Evolutionary conservation across 2,888 invertebrate species (phyloP).

Genomic region (Apoderus coryli): DNA sequence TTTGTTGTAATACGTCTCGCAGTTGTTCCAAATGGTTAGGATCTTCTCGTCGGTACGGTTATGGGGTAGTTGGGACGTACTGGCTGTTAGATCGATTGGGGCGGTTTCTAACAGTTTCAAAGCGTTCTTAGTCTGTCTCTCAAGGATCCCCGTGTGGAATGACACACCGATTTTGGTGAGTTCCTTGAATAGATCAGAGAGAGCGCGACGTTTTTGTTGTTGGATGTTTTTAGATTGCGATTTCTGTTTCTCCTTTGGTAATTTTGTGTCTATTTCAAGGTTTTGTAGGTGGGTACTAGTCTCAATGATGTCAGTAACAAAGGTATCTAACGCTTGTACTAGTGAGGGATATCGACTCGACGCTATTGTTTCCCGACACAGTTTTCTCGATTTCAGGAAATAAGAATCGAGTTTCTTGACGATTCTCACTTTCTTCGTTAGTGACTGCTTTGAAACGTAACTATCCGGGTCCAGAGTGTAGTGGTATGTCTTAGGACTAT

Average conservation of each 20-base stretch:
- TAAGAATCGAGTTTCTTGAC: conserved; percentile 21
- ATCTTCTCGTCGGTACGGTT: conserved; percentile 34
- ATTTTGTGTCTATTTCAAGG: conserved; percentile 43
- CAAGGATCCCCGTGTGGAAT: conserved; percentile 62
- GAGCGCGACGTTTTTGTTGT: conserved; percentile 70
- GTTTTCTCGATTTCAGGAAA: conserved; percentile 44
- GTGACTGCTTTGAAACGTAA: conserved; percentile 24
- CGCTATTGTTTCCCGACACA: conserved; percentile 48
- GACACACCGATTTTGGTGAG: conserved; percentile 63
- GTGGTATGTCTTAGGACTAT: conserved; percentile 33
- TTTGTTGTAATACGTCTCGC: conserved; percentile 60
- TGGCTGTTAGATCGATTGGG: conserved; percentile 53
- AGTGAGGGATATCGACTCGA: conserved; percentile 43
- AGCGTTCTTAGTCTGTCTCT: conserved; percentile 37
- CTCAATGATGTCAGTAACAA: conserved; percentile 50
- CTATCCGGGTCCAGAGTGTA: conserved; percentile 32
- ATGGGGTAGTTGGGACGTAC: conserved; percentile 38
- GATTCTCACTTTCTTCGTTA: conserved; percentile 16
- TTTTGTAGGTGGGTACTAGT: conserved; percentile 52
- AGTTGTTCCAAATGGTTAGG: conserved; percentile 52
- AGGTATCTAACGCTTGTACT: conserved; percentile 48
- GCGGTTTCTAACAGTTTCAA: conserved; percentile 48
- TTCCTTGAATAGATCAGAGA: conserved; percentile 75
- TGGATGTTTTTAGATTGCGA: conserved; percentile 67
- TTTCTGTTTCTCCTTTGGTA: conserved; percentile 58